Evolutionary conservation across 2,113 vertebrate species (phyloP).

Genomic region (Monopterus albus): DNA sequence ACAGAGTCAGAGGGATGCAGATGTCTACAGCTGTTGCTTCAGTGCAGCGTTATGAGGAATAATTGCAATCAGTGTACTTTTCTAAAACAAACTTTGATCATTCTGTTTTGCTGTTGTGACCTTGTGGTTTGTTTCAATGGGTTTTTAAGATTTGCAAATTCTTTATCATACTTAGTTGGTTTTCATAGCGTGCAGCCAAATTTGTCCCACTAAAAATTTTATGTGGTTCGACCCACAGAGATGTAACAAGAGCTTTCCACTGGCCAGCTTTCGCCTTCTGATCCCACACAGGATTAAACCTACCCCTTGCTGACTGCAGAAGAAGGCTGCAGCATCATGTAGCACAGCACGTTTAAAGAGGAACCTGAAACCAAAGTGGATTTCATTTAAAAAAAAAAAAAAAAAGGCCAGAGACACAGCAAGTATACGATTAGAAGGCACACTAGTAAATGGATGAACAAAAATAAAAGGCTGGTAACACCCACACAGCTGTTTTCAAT

Average conservation of each 20-base stretch:
- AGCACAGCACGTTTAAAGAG: neutral
- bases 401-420: neutral
- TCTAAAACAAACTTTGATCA: too few relatives aligned
- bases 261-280: too few relatives aligned
- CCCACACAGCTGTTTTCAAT: neutral
- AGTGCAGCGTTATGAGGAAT: constrained; percentile 5
- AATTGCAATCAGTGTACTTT: too few relatives aligned
- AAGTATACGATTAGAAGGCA: too few relatives aligned
- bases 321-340: neutral
- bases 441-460: neutral
- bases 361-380: neutral
- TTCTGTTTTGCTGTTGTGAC: neutral
- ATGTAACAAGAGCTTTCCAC: too few relatives aligned
- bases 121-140: neutral
- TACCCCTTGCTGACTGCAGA: neutral
- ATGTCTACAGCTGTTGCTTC: constrained; percentile 13
- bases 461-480: neutral
- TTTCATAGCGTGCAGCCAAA: too few relatives aligned
- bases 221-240: too few relatives aligned
- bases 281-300: neutral
- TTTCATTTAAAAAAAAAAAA: neutral
- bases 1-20: constrained; percentile 25
- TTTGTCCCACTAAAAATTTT: too few relatives aligned
- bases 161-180: too few relatives aligned
- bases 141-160: neutral